Base-by-base conservation (phyloP, 2,797 vertebrate genomes). In the Taenioides sp. region DNA sequence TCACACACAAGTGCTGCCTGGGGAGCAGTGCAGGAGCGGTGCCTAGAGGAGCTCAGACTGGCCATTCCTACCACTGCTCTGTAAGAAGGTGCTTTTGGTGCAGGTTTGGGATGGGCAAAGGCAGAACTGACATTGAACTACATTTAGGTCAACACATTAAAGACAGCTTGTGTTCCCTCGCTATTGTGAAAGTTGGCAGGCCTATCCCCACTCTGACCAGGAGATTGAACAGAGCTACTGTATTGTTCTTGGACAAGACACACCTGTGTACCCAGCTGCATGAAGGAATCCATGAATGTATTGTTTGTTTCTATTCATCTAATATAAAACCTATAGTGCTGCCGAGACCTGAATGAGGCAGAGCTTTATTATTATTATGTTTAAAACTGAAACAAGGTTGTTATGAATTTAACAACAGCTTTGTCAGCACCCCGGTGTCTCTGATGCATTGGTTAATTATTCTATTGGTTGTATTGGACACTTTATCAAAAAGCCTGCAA, bases 1-100 rank as follows among this genome's bases (percentile, higher is more conserved):
- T 91, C 88, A 90, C 86, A 88, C 86, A 88, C 81, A 87, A 91
- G 84, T 71, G 84, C 82, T 86, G 87, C 85, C 82, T 82, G 73
- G 89, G 88, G 91, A 89, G 84, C 83, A 77, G 80, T 82, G 81
- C 73, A 86, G 79, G 78, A 86, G 78, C 72, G 61, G 75, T 68
- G 77, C 79, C 77, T 74, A 72, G 65, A 80, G 84, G 81, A 85
- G 57, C 57, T 50, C 79, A 77, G 73, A 77, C 70, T 62, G 55
- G 65, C 74, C 61, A 71, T 65, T 69, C 77, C 71, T 71, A 71
- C 49, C 64, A 69, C 64, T 70, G 69, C 67, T 60, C 60, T 80
- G 70, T 71, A 73, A 23, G 28, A 77, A 22, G 71, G 69, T 20
- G 0, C 40, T 77, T 78, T 43, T 75, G 77, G 52, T 55, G 62